Evolutionary conservation across 2,113 vertebrate species (phyloP), one percentile per base, ranked within the genome.

Genomic region (Chloroceryle aenea): DNA sequence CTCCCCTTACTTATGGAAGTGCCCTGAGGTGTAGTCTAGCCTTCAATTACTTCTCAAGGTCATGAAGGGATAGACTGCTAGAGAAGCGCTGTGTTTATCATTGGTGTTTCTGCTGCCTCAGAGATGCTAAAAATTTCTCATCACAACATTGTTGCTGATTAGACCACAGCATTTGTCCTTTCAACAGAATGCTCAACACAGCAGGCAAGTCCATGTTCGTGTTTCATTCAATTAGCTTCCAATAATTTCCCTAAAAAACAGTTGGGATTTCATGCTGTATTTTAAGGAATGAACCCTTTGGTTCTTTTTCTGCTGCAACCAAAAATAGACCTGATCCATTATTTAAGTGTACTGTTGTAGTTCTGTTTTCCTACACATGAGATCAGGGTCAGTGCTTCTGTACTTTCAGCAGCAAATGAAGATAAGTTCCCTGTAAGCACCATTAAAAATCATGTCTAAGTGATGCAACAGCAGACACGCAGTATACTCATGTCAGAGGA

Each of bases 91-190:
- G 19, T 0, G 0, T 92, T 95, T 86, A 61, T 77, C 59, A 58
- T 63, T 42, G 25, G 11, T 34, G 34, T 56, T 84, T 83, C 59
- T 52, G 52, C 85, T 78, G 72, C 79, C 47, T 71, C 29, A 26
- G 85, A 84, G 64, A 63, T 42, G 30, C 20, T 81, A 91, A 74
- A 3, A 80, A 74, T 90, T 92, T 84, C 76, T 92, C 73, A 77
- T 93, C 61, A 63, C 18, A 69, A 21, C 53, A 32, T 74, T 63
- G 26, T 74, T 84, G 34, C 89, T 85, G 68, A 86, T 95, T 94
- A 96, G 76, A 90, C 36, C 72, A 48, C 61, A 71, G 34, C 78
- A 85, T 88, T 77, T 83, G 92, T 94, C 79, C 47, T 94, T 94
- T 94, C 77, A 67, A 72, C 68, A 88, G 25, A 69, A 84, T 23